Conservation (phyloP, 23 tunicate genomes). For the Phallusia fumigata region DNA sequence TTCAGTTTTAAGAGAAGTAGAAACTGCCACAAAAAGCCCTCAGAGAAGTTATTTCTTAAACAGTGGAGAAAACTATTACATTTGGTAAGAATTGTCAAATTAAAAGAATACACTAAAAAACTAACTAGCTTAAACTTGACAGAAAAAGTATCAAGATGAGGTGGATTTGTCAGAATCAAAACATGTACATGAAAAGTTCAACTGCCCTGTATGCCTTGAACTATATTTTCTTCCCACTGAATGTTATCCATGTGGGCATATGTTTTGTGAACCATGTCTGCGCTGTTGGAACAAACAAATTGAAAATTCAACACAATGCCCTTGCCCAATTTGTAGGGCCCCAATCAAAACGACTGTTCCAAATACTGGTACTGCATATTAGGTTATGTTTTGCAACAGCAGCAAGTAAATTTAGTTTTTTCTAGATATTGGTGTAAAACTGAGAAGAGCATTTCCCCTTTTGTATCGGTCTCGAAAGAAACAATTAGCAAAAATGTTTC, state of each 20-base stretch:
- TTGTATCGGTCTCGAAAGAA: neutral
- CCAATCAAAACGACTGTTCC: neutral
- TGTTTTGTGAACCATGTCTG: constrained; percentile 29
- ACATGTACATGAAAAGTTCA: neutral
- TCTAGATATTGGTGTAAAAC: neutral
- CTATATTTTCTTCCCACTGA: constrained; percentile 13
- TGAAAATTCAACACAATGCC: neutral
- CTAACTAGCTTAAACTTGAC: neutral
- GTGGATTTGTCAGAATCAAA: neutral
- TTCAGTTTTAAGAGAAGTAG: neutral
- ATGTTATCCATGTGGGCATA: constrained; percentile 36
- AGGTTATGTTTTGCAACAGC: neutral
- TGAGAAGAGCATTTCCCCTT: neutral
- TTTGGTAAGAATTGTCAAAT: neutral
- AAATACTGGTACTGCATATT: neutral
- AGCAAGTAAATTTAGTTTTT: neutral
- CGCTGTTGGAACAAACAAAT: constrained; percentile 3
- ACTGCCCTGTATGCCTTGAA: constrained; percentile 36
- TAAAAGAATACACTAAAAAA: neutral
- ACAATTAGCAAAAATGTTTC: neutral
- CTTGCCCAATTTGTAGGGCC: neutral
- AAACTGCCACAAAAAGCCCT: neutral
- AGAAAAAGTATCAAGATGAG: neutral
- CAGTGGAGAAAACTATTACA: neutral
- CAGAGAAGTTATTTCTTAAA: neutral